A percentile compares a stretch with the other conserved stretches of the same genome.
Evolutionary conservation across 2,113 vertebrate genomes (phyloP).

Genomic region (Gadus chalcogrammus): DNA sequence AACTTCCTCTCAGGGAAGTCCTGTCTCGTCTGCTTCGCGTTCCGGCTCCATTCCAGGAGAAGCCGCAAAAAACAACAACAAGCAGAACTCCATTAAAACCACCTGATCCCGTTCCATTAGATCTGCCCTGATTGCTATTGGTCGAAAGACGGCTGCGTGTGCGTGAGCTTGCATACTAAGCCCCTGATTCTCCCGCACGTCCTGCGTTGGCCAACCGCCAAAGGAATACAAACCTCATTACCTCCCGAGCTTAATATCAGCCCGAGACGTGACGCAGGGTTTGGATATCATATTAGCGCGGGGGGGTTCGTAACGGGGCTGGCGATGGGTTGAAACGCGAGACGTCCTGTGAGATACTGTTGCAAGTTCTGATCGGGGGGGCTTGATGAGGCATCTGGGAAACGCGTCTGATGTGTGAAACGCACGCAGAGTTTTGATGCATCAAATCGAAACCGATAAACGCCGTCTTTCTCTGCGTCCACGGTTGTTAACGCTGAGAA

Average conservation of each 20-base stretch:
- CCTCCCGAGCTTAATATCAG: not conserved
- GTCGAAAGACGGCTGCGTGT: conserved; percentile 25
- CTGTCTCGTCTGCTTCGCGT: no score
- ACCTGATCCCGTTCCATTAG: conserved; percentile 41
- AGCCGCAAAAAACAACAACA: not conserved
- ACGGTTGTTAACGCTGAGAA: no score
- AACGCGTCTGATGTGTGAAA: not conserved
- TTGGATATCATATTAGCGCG: conserved; percentile 24
- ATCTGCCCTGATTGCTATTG: conserved; percentile 48
- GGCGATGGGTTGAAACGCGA: conserved; percentile 22
- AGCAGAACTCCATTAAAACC: conserved; percentile 31
- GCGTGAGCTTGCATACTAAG: conserved; percentile 45
- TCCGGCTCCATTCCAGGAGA: conserved; percentile 4
- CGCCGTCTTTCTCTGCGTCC: no score
- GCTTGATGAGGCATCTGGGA: not conserved
- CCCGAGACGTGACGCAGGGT: conserved; percentile 34
- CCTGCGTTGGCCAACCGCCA: conserved; percentile 33
- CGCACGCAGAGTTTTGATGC: conserved; percentile 1
- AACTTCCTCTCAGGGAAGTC: no score
- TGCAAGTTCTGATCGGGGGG: conserved; percentile 2
- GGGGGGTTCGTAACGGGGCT: not conserved
- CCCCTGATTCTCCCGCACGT: conserved; percentile 38
- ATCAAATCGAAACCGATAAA: no score
- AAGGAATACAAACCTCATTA: conserved; percentile 21
- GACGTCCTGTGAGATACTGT: conserved; percentile 10